Conservation (phyloP, 1,140 invertebrate species). For the Uloborus diversus region DNA sequence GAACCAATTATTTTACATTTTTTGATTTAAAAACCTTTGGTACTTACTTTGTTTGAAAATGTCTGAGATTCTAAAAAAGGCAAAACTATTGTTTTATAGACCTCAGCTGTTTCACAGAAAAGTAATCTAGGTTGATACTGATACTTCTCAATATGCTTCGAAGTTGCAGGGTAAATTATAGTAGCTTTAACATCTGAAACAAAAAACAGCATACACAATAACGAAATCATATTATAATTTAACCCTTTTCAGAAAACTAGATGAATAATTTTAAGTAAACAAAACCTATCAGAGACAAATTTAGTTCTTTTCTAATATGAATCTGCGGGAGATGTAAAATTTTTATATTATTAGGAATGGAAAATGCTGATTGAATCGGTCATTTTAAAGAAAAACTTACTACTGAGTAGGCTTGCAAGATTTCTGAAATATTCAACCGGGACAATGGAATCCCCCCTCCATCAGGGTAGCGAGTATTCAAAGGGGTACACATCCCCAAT, state of each 20-base stretch:
- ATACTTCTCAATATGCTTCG: slow-evolving; percentile 91
- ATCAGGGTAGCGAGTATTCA: too few species aligned
- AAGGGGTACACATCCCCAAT: too few species aligned
- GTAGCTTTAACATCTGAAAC: slow-evolving; percentile 81
- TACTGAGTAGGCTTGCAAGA: too few species aligned
- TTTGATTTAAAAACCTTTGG: slow-evolving; percentile 25
- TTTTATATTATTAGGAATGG: too few species aligned
- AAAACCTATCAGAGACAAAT: too few species aligned
- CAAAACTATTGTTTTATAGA: slow-evolving; percentile 82
- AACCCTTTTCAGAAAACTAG: neutral
- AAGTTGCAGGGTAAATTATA: slow-evolving; percentile 90
- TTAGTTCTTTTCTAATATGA: too few species aligned
- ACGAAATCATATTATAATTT: neutral
- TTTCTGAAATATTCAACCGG: too few species aligned
- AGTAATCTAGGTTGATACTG: slow-evolving; percentile 76
- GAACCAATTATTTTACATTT: neutral
- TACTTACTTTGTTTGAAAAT: slow-evolving; percentile 75
- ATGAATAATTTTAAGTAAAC: neutral
- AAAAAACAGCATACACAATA: slow-evolving; percentile 31
- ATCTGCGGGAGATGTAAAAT: too few species aligned
- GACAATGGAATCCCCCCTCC: too few species aligned
- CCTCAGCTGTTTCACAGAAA: slow-evolving; percentile 83
- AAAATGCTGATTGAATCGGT: too few species aligned
- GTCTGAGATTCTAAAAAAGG: slow-evolving; percentile 77
- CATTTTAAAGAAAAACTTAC: too few species aligned